phyloP scores from a whole-genome alignment of 2,113 vertebrate genomes.

The Anser brachyrhynchus region DNA sequence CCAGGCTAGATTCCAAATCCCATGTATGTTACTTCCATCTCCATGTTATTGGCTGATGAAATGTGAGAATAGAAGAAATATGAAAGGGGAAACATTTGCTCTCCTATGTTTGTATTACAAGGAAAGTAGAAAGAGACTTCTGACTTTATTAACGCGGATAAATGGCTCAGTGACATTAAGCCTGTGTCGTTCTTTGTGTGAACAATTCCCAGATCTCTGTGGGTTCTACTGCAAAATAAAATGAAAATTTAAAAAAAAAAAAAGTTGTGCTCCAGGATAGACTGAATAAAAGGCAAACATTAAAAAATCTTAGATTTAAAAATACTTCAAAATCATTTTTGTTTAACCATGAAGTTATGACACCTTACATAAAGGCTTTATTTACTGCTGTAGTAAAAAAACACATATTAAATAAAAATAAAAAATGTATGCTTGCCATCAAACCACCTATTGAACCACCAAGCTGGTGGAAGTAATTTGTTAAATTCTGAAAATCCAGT shows the following conservation, averaged over 20 bases:
- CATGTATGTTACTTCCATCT: neutral
- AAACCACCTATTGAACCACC: neutral
- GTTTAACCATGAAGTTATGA: neutral
- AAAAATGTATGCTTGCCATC: neutral
- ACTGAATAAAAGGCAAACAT: neutral
- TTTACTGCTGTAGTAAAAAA: neutral
- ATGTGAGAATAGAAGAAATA: neutral
- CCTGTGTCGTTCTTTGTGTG: neutral
- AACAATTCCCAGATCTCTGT: neutral
- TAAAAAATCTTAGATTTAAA: neutral
- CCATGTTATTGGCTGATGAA: neutral
- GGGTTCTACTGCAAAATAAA: neutral
- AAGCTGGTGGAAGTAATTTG: neutral
- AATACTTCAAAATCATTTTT: neutral
- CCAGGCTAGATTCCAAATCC: neutral
- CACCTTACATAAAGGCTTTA: neutral
- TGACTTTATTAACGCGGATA: neutral
- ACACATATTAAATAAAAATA: neutral
- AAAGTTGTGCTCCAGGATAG: neutral
- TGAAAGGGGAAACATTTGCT: neutral
- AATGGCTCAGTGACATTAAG: neutral
- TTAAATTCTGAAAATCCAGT: neutral
- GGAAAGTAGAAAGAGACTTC: neutral
- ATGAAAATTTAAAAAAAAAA: neutral
- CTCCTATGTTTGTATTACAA: neutral